Percentiles rank a stretch among this genome's conserved stretches.
Evolutionary conservation across 2,888 invertebrate genomes (phyloP).

Genomic region (Lepidochitona cinerea): DNA sequence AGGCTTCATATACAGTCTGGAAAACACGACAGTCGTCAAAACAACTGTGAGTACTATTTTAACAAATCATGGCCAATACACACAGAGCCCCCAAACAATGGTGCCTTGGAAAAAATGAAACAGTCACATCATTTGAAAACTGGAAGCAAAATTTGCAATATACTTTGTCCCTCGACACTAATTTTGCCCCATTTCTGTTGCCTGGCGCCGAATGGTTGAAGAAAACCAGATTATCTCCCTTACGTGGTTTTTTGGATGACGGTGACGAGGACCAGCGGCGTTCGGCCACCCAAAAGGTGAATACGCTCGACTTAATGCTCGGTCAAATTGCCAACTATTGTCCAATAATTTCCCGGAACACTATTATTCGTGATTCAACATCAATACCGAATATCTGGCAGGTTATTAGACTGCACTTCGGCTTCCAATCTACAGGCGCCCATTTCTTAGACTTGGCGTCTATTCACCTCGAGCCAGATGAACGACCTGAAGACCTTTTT

Average conservation of each 20-base stretch:
- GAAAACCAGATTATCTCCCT: conserved; percentile 17
- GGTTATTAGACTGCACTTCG: conserved; percentile 26
- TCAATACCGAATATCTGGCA: conserved; percentile 27
- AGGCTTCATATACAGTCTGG: too few species aligned
- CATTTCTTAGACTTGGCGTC: conserved; percentile 29
- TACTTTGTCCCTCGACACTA: conserved; percentile 18
- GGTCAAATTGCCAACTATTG: conserved; percentile 36
- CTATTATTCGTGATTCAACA: conserved; percentile 30
- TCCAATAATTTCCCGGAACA: conserved; percentile 22
- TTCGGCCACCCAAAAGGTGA: conserved; percentile 29
- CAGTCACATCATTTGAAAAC: conserved; percentile 22
- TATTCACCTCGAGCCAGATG: conserved; percentile 27
- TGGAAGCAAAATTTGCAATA: conserved; percentile 17
- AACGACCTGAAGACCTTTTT: conserved; percentile 32
- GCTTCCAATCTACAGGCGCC: conserved; percentile 30
- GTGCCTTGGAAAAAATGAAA: conserved; percentile 21
- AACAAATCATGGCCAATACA: too few species aligned
- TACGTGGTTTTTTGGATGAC: conserved; percentile 24
- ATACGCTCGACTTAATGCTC: conserved; percentile 27
- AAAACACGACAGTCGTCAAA: too few species aligned
- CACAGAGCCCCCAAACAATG: conserved; percentile 24
- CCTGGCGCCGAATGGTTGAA: conserved; percentile 29
- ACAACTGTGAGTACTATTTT: too few species aligned
- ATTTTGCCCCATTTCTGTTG: conserved; percentile 18
- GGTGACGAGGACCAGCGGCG: background rate